Base-by-base conservation (phyloP, 2,797 vertebrate genomes). In the Coendou prehensilis region DNA sequence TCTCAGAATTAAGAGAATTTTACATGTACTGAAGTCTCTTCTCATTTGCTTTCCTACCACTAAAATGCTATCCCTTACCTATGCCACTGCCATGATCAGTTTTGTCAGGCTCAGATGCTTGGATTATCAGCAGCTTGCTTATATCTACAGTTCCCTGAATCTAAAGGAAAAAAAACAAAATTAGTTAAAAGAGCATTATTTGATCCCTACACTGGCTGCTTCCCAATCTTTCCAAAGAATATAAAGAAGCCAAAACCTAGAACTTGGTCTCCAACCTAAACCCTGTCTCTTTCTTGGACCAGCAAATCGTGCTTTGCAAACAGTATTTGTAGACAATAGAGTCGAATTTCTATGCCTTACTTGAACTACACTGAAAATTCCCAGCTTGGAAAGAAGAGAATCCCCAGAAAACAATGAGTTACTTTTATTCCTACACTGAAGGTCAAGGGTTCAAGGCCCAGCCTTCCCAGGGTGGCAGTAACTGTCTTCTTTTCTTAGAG, bases 71-170 rank as follows among this genome's bases (percentile, higher is more conserved):
- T 15, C 26, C 47, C 95, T 96, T 97, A 95, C 94, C 93, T 63
- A 18, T 17, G 56, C 5, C 17, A 2, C 52, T 2, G 23, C 1
- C 33, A 0, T 1, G 17, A 2, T 37, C 71, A 1, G 4, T 57
- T 59, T 45, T 45, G 71, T 1, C 4, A 63, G 85, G 17, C 2
- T 67, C 26, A 0, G 71, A 41, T n/a, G 22, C n/a, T 17, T 26
- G 92, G 64, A 98, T 79, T 52, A 98, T 13, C 56, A 98, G 91
- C 75, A 98, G 50, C 61, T 98, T 98, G 92, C 83, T 98, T 89
- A 96, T 52, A 82, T 95, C 95, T 59, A 97, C 86, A 91, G 89
- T 96, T 79, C 97, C 98, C 92, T 97, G 97, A 67, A 98, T 83
- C 98, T 98, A 89, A 84, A 92, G 30, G 47, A 82, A 52, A 96